Conservation (phyloP, 2,797 vertebrate genomes). For the Sphaeramia orbicularis region DNA sequence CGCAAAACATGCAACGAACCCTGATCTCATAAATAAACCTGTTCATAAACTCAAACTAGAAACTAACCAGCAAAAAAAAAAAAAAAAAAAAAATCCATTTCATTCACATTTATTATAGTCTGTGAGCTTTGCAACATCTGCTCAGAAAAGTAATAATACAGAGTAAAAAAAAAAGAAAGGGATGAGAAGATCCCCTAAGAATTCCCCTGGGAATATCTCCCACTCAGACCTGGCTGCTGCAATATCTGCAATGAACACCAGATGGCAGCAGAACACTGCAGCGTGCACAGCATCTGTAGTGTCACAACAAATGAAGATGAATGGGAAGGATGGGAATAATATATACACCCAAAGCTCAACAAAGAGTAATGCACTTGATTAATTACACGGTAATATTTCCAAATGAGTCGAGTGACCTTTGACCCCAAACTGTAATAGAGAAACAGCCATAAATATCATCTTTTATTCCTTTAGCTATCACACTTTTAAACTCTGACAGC, state of each 20-base stretch:
- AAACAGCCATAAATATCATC: too few species aligned
- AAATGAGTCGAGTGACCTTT: too few species aligned
- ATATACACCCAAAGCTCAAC: too few species aligned
- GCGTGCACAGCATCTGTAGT: too few species aligned
- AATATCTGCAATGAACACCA: conserved; percentile 33
- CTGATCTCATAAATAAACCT: neutral
- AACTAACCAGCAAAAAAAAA: neutral
- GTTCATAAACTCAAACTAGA: neutral
- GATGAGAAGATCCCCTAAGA: conserved; percentile 2
- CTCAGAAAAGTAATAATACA: neutral
- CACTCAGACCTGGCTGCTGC: neutral
- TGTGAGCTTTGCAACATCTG: neutral
- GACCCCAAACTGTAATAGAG: too few species aligned
- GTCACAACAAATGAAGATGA: too few species aligned
- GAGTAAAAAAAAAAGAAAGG: neutral
- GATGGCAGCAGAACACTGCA: conserved; percentile 42
- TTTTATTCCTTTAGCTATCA: too few species aligned
- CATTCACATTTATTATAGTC: neutral
- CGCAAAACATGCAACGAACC: neutral
- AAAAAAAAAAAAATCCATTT: neutral
- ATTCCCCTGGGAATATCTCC: conserved; percentile 55
- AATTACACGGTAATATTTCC: too few species aligned
- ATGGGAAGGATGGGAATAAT: too few species aligned
- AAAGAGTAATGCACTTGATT: too few species aligned
- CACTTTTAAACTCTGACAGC: too few species aligned